Evolutionary conservation across 2,797 vertebrate genomes (phyloP).

Genomic region (Balearica regulorum): DNA sequence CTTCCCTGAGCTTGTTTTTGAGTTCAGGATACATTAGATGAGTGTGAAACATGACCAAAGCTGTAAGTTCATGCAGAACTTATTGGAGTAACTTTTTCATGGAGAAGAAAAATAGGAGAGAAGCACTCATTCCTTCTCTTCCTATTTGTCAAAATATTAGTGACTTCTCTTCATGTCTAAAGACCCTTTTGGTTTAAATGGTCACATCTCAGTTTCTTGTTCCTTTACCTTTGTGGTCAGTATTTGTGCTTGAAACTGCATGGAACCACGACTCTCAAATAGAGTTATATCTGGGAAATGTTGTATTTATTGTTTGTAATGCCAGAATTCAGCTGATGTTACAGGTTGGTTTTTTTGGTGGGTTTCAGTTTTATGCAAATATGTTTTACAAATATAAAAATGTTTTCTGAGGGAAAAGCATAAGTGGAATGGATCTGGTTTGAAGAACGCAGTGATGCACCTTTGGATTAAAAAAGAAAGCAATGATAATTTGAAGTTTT

Average conservation of each 20-base stretch:
- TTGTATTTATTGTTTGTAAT: neutral
- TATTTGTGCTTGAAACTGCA: neutral
- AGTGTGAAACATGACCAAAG: neutral
- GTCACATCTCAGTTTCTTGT: neutral
- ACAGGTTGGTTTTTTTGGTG: neutral
- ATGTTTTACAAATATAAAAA: neutral
- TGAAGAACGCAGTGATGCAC: neutral
- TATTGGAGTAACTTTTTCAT: neutral
- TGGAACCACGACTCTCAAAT: neutral
- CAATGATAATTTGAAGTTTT: neutral
- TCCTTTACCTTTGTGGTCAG: neutral
- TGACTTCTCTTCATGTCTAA: neutral
- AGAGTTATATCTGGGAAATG: neutral
- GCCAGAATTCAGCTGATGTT: neutral
- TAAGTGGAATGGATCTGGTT: neutral
- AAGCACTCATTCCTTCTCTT: neutral
- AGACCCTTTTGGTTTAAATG: neutral
- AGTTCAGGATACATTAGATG: neutral
- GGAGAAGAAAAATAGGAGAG: neutral
- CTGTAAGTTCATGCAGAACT: neutral
- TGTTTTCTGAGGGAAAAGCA: neutral
- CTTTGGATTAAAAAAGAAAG: neutral
- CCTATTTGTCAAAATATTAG: neutral
- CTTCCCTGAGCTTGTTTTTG: neutral
- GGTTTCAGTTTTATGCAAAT: neutral